Conservation (phyloP, 2,888 invertebrate species). For the Hyposoter didymator region DNA sequence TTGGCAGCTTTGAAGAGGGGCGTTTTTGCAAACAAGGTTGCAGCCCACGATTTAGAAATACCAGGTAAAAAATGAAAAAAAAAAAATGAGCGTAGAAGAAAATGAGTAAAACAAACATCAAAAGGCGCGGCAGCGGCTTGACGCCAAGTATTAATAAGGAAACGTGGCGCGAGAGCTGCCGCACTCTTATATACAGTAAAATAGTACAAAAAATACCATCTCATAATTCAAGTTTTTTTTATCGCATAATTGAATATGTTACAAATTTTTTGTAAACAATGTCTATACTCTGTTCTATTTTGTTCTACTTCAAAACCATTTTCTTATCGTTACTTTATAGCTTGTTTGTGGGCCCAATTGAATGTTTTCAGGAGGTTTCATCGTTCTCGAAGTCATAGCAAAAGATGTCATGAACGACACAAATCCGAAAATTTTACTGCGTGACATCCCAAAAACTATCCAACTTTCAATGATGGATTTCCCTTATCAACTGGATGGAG, state of each 20-base stretch:
- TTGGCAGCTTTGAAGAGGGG: neutral
- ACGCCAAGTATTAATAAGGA: no score
- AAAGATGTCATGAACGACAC: neutral
- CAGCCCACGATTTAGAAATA: neutral
- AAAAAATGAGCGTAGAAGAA: neutral
- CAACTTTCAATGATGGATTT: conserved; percentile 2
- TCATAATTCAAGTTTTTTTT: no score
- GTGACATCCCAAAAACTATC: neutral
- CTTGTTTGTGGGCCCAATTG: neutral
- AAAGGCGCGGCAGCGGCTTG: no score
- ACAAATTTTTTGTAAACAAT: no score
- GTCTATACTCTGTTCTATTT: no score
- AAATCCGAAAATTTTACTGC: neutral
- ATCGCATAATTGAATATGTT: no score
- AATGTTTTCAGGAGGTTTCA: conserved; percentile 5
- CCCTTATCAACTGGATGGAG: neutral
- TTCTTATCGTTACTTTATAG: no score
- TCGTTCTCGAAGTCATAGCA: neutral
- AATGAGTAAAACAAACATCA: no score
- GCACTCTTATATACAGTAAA: no score
- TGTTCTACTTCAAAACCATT: no score
- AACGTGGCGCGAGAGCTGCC: no score
- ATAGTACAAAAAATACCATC: no score
- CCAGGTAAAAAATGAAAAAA: neutral
- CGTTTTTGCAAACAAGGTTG: neutral